phyloP scores from a whole-genome alignment of 2,797 vertebrate species.

The Lagodon rhomboides region DNA sequence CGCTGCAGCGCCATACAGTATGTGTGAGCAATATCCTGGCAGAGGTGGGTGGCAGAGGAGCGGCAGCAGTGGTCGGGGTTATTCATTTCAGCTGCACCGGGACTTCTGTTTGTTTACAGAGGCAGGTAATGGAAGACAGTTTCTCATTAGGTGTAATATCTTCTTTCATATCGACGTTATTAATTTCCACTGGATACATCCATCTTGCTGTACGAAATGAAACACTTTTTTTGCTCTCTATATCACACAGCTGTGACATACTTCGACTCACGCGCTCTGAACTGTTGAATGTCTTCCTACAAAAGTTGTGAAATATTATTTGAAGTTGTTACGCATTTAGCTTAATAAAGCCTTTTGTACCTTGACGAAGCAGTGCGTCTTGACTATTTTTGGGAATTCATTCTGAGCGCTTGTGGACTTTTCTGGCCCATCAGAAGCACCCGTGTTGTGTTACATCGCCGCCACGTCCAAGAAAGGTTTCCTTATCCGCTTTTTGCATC shows the following conservation, averaged over 20 bases:
- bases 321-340: neutral
- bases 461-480: neutral
- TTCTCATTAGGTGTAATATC: slow-evolving; percentile 15
- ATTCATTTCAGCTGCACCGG: slow-evolving; percentile 38
- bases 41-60: slow-evolving; percentile 42
- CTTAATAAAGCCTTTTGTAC: neutral
- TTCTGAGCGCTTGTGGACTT: neutral
- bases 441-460: too few species aligned
- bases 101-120: slow-evolving; percentile 50
- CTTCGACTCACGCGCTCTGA: neutral
- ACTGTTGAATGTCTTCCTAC: neutral
- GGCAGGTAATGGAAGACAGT: slow-evolving; percentile 6
- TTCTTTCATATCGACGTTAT: slow-evolving; percentile 9
- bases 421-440: neutral
- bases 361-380: neutral
- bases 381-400: neutral
- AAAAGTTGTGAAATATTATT: neutral
- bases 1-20: slow-evolving; percentile 17
- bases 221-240: neutral
- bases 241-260: neutral
- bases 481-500: neutral
- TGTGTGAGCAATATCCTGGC: slow-evolving; percentile 47
- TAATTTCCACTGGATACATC: neutral
- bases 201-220: neutral
- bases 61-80: slow-evolving; percentile 18